phyloP scores from a whole-genome alignment of 2,888 invertebrate genomes.

The Mesorhabditis spiculigera region DNA sequence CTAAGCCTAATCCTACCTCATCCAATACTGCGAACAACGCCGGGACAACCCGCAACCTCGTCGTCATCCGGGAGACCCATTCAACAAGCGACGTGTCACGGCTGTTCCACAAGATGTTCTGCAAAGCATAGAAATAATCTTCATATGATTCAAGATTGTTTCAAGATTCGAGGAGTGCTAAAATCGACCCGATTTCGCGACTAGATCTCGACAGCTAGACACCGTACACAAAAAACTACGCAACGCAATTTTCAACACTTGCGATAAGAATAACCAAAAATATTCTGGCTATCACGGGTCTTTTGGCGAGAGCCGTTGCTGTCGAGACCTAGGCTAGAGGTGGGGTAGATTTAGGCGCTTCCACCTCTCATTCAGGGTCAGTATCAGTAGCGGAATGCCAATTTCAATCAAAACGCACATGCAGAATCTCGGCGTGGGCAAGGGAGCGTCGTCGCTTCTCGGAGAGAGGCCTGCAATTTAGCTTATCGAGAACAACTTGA shows the following conservation, averaged over 20 bases:
- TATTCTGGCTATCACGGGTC: too few relatives aligned
- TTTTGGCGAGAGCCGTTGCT: too few relatives aligned
- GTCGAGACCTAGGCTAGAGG: too few relatives aligned
- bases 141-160: too few relatives aligned
- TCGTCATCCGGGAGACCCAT: constrained; percentile 44
- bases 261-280: too few relatives aligned
- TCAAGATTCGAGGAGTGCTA: too few relatives aligned
- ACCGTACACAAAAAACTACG: too few relatives aligned
- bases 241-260: too few relatives aligned
- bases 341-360: too few relatives aligned
- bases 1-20: constrained; percentile 36
- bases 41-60: constrained; percentile 53
- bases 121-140: background rate
- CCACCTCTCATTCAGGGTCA: background rate
- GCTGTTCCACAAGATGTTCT: constrained; percentile 40
- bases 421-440: constrained; percentile 37
- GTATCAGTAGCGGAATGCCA: background rate
- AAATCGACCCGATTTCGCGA: too few relatives aligned
- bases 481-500: constrained; percentile 6
- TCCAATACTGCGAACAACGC: constrained; percentile 56
- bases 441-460: constrained; percentile 44
- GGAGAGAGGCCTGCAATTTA: constrained; percentile 31
- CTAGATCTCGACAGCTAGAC: too few relatives aligned
- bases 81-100: constrained; percentile 49
- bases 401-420: constrained; percentile 27